phyloP scores from a whole-genome alignment of 2,113 vertebrate species.

The Vireo altiloquus region DNA sequence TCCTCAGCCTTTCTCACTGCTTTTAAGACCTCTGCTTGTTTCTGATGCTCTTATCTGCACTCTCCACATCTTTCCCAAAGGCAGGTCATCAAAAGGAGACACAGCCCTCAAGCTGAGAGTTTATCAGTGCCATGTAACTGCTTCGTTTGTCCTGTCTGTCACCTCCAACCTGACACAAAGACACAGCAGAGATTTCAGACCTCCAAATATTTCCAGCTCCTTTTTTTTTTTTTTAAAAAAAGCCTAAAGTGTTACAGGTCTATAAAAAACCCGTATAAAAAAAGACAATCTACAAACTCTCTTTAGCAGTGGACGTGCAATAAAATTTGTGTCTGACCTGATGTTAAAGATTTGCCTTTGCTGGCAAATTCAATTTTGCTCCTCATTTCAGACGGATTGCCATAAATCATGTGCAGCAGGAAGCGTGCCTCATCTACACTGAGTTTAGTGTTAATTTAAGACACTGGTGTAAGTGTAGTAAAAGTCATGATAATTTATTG shows the following conservation, averaged over 20 bases:
- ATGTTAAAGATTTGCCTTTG: not conserved
- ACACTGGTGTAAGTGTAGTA: slow-evolving; percentile 43
- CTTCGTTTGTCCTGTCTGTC: not conserved
- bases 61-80: not conserved
- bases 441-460: slow-evolving; percentile 62
- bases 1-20: not conserved
- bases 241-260: not conserved
- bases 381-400: not conserved
- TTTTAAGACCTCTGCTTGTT: not conserved
- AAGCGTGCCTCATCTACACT: slow-evolving; percentile 53
- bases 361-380: slow-evolving; percentile 36
- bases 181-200: not conserved
- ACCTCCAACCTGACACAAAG: not conserved
- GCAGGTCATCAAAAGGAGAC: not conserved
- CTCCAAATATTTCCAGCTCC: not conserved
- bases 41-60: not conserved
- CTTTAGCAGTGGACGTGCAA: not conserved
- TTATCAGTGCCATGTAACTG: not conserved
- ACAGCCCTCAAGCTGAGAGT: not conserved
- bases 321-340: not conserved
- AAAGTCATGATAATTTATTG: slow-evolving; percentile 67
- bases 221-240: too few relatives aligned
- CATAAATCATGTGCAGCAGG: slow-evolving; percentile 53
- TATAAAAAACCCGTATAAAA: not conserved
- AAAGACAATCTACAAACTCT: not conserved